phyloP scores from a whole-genome alignment of 2,797 vertebrate species.

The Chiroxiphia lanceolata region DNA sequence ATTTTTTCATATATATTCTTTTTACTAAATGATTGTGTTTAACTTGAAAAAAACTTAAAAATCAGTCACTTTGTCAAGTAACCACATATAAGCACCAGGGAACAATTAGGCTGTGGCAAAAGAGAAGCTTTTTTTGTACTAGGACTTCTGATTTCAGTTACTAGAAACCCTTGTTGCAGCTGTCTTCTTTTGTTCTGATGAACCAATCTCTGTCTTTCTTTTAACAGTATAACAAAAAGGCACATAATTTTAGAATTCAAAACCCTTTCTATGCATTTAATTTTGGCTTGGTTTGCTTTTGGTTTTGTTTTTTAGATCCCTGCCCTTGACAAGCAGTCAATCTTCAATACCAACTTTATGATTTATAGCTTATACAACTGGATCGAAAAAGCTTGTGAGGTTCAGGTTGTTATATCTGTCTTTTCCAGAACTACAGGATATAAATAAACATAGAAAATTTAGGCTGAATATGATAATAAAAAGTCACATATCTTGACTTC shows the following conservation, averaged over 20 bases:
- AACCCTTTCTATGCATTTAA: not conserved
- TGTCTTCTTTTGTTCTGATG: not conserved
- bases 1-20: not conserved
- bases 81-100: not conserved
- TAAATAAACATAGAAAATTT: slow-evolving; percentile 63
- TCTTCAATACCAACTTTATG: slow-evolving; percentile 13
- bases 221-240: not conserved
- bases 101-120: not conserved
- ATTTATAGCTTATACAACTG: slow-evolving; percentile 5
- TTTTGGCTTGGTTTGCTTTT: slow-evolving; percentile 8
- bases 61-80: not conserved
- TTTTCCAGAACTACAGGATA: slow-evolving; percentile 14
- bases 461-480: slow-evolving; percentile 42
- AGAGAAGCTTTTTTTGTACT: not conserved
- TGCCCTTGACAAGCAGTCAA: slow-evolving; percentile 33
- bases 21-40: not conserved
- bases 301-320: not conserved
- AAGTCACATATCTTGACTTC: slow-evolving; percentile 35
- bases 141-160: not conserved
- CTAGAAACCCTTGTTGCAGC: not conserved
- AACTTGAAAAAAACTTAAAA: not conserved
- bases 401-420: slow-evolving; percentile 39
- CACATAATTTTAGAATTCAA: not conserved
- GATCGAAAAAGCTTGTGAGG: not conserved
- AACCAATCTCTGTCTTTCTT: not conserved